These are phyloP conservation scores for human DNA, from an alignment of 2,113 vertebrate genomes.

Conservation along the genomic window DNA sequence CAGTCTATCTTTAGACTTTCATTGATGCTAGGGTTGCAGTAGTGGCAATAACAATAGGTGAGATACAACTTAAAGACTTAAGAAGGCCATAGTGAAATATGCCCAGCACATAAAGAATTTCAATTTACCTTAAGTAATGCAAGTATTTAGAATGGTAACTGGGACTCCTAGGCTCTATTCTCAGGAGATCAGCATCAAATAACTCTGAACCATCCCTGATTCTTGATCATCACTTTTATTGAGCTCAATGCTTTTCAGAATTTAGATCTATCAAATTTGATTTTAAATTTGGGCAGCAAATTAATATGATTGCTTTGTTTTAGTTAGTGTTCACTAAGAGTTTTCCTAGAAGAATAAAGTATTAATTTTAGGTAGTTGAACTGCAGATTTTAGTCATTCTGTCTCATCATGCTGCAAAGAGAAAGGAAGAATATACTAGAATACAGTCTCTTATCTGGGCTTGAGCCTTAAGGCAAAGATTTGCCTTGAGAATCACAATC, in stretches of 20 bases:
- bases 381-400: neutral
- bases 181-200: neutral
- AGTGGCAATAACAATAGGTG: neutral
- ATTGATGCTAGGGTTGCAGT: neutral
- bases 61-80: neutral
- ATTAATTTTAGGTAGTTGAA: neutral
- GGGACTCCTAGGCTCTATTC: neutral
- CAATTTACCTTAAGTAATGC: neutral
- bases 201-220: neutral
- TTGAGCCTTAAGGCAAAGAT: neutral
- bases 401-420: neutral
- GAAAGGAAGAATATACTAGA: neutral
- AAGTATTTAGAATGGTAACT: neutral
- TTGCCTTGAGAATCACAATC: neutral
- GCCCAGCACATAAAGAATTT: neutral
- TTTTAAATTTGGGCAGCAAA: neutral
- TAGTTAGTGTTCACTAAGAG: neutral
- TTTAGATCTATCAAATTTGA: neutral
- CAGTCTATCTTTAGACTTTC: neutral
- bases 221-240: neutral
- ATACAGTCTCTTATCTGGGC: neutral
- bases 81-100: neutral
- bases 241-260: neutral
- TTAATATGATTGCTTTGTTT: neutral
- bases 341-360: neutral